phyloP scores from a whole-genome alignment of 2,113 vertebrate genomes.

The Oncorhynchus gorbuscha region DNA sequence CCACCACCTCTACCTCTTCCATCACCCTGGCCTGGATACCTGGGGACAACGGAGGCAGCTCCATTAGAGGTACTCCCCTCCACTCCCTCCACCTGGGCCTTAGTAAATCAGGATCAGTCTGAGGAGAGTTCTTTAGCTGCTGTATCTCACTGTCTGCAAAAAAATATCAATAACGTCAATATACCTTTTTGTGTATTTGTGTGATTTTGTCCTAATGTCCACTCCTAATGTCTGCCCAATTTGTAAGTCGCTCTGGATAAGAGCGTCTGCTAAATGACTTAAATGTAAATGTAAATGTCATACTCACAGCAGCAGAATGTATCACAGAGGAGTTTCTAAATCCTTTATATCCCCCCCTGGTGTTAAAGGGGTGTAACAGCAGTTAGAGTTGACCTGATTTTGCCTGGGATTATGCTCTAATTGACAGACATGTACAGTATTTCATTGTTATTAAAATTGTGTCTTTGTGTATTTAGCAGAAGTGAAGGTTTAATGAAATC shows the following conservation, averaged over 20 bases:
- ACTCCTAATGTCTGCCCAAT: not conserved
- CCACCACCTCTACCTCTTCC: conserved; percentile 94
- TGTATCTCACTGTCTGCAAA: too few relatives aligned
- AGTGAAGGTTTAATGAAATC: not conserved
- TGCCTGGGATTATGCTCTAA: not conserved
- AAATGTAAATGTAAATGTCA: too few relatives aligned
- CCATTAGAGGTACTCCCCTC: conserved; percentile 70
- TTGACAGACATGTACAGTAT: not conserved
- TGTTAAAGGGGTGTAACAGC: conserved; percentile 37
- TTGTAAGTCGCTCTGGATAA: too few relatives aligned
- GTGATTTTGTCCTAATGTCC: too few relatives aligned
- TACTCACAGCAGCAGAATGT: not conserved
- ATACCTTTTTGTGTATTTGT: not conserved
- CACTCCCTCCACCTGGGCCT: not conserved
- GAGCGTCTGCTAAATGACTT: too few relatives aligned
- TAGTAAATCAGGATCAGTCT: not conserved
- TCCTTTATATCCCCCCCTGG: conserved; percentile 56
- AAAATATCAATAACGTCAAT: too few relatives aligned
- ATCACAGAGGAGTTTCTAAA: not conserved
- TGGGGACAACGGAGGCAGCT: conserved; percentile 93
- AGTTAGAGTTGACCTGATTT: not conserved
- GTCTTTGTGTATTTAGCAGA: not conserved
- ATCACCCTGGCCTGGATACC: conserved; percentile 98
- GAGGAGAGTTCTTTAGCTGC: too few relatives aligned
- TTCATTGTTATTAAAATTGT: not conserved